Percentiles rank a stretch among this genome's conserved stretches.
These are phyloP conservation scores for Drosophila mimica DNA, from an alignment of 2,888 invertebrate species.

Conservation along the genomic window DNA sequence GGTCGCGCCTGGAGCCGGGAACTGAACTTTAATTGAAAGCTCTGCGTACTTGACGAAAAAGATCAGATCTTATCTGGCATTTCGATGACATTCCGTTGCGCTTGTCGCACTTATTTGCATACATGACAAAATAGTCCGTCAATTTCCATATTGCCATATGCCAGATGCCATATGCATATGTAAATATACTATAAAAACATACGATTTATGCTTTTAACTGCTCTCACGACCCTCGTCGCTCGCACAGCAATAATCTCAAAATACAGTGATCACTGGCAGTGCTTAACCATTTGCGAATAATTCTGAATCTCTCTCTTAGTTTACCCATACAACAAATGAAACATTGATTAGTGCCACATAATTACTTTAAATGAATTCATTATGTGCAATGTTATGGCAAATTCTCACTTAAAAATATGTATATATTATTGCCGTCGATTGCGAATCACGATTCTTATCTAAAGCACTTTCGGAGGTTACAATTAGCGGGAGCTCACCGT, in stretches of 20 bases:
- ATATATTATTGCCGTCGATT: neutral
- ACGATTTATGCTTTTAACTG: constrained; percentile 25
- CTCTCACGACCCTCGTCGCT: constrained; percentile 2
- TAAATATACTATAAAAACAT: constrained; percentile 10
- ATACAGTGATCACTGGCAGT: neutral
- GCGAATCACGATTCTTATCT: neutral
- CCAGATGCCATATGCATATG: constrained; percentile 31
- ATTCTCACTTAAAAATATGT: neutral
- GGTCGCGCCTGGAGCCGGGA: constrained; percentile 15
- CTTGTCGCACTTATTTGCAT: constrained; percentile 20
- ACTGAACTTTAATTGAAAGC: constrained; percentile 15
- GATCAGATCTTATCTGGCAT: constrained; percentile 6
- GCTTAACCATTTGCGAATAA: neutral
- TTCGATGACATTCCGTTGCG: constrained; percentile 18
- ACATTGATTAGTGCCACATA: neutral
- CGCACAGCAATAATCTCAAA: constrained; percentile 11
- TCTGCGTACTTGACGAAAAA: neutral
- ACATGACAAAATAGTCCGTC: constrained; percentile 22
- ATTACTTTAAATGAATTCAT: neutral
- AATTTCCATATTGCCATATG: constrained; percentile 7
- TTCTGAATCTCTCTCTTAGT: neutral
- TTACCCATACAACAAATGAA: neutral
- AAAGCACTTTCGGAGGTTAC: neutral
- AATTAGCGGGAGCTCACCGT: neutral
- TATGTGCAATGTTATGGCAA: neutral